Percentiles rank a stretch among this genome's conserved stretches.
These are phyloP conservation scores for Muraenolepis orangiensis DNA, from an alignment of 2,797 vertebrate genomes.

Conservation along the genomic window DNA sequence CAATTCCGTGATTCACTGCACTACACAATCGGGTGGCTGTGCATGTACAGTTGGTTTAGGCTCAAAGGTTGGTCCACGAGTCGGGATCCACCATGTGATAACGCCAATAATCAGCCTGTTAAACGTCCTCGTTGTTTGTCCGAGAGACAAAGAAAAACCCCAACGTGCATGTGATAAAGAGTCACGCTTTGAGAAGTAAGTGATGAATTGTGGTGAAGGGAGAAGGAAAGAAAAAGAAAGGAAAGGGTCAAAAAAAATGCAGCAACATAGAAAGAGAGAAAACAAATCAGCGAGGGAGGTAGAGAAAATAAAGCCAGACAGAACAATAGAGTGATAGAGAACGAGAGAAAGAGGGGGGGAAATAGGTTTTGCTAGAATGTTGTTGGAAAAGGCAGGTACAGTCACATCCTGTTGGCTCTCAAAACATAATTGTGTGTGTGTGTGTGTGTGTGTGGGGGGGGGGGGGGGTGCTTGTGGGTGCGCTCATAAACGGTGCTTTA, in stretches of 20 bases:
- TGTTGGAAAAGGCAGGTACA: conserved; percentile 62
- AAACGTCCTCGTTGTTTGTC: background rate
- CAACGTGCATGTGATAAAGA: conserved; percentile 51
- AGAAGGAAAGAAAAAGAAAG: conserved; percentile 65
- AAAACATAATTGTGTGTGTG: conserved; percentile 43
- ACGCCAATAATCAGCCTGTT: background rate
- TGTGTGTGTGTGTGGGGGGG: conserved; percentile 43
- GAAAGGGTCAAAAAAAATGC: conserved; percentile 48
- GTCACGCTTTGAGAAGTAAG: conserved; percentile 50
- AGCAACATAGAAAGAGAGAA: conserved; percentile 61
- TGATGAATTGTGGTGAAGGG: conserved; percentile 45
- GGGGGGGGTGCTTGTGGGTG: conserved; percentile 31
- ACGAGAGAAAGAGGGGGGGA: conserved; percentile 23
- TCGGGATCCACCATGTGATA: background rate
- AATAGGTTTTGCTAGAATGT: conserved; percentile 34
- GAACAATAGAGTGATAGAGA: conserved; percentile 55
- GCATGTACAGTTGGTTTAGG: conserved; percentile 24
- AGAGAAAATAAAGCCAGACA: conserved; percentile 61
- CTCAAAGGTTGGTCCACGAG: conserved; percentile 29
- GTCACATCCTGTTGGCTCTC: conserved; percentile 68
- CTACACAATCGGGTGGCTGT: conserved; percentile 45
- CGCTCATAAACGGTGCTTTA: conserved; percentile 3
- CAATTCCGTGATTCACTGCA: conserved; percentile 54
- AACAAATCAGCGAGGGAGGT: conserved; percentile 63
- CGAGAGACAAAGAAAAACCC: background rate